Conservation (phyloP, 2,113 vertebrate species). For the Grammomys surdaster region DNA sequence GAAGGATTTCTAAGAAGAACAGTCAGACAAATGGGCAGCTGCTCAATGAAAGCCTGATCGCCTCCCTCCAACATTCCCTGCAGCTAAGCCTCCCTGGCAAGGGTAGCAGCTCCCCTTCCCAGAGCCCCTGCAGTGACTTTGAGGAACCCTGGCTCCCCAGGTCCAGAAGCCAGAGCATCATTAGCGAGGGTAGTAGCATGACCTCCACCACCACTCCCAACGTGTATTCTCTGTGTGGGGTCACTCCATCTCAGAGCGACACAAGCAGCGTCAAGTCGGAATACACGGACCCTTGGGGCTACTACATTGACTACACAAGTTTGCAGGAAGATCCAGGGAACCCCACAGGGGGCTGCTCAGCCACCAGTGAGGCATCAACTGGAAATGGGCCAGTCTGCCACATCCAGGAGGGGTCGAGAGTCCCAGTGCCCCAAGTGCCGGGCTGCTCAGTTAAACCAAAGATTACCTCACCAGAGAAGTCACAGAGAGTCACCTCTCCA, state of each 20-base stretch:
- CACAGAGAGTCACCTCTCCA: constrained; percentile 95
- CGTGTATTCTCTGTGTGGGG: constrained; percentile 92
- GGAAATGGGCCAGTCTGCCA: constrained; percentile 86
- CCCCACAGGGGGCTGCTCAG: constrained; percentile 64
- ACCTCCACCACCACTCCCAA: constrained; percentile 90
- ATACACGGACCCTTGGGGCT: constrained; percentile 96
- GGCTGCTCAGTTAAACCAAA: constrained; percentile 88
- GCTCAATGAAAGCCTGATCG: constrained; percentile 95
- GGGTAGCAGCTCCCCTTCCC: constrained; percentile 92
- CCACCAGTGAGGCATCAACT: constrained; percentile 75
- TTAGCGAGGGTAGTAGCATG: constrained; percentile 92
- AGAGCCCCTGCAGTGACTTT: constrained; percentile 96
- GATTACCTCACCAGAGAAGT: constrained; percentile 93
- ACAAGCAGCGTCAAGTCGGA: constrained; percentile 96
- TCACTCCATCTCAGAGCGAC: constrained; percentile 96
- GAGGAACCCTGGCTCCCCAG: constrained; percentile 96
- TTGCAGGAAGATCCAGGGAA: constrained; percentile 87
- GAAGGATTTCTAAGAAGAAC: constrained; percentile 91
- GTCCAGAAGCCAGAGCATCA: constrained; percentile 94
- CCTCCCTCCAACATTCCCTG: constrained; percentile 95
- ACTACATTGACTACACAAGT: constrained; percentile 91
- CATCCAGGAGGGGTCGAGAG: constrained; percentile 82
- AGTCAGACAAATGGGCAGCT: constrained; percentile 86
- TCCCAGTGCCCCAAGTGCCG: constrained; percentile 82
- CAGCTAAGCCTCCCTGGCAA: constrained; percentile 92